These are phyloP conservation scores for Zeuzera pyrina DNA, from an alignment of 2,888 invertebrate species.

Conservation along the genomic window DNA sequence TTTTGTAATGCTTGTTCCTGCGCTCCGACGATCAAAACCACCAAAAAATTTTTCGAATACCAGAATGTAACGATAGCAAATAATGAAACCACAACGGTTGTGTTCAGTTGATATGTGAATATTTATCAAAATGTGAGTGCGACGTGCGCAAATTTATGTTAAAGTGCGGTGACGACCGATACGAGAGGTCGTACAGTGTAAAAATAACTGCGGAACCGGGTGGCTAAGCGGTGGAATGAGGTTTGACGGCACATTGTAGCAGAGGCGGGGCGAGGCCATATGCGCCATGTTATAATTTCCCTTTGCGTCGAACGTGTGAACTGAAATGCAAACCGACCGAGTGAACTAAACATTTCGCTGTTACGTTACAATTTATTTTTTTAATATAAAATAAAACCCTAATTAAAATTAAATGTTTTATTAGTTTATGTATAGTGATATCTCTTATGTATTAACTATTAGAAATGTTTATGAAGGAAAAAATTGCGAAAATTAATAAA, in stretches of 20 bases:
- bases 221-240: constrained; percentile 70
- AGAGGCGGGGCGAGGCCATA: constrained; percentile 69
- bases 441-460: too few species aligned
- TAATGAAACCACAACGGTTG: neutral
- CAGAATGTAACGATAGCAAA: neutral
- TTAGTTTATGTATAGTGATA: too few species aligned
- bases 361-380: constrained; percentile 62
- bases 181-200: constrained; percentile 72
- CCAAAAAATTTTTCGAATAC: neutral
- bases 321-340: constrained; percentile 63
- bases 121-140: constrained; percentile 46
- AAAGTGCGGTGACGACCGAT: constrained; percentile 69
- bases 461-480: too few species aligned
- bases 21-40: constrained; percentile 4
- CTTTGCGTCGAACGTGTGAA: constrained; percentile 69
- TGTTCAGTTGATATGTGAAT: neutral
- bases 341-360: constrained; percentile 56
- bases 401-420: too few species aligned
- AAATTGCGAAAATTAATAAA: too few species aligned
- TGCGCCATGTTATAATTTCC: constrained; percentile 72
- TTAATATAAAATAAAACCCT: too few species aligned
- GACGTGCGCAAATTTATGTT: constrained; percentile 46
- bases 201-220: constrained; percentile 73
- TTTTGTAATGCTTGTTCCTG: constrained; percentile 37
- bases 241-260: constrained; percentile 71